Percentiles rank a stretch among this genome's conserved stretches.
These are phyloP conservation scores for Meleagris gallopavo DNA, from an alignment of 2,113 vertebrate genomes.

Conservation along the genomic window DNA sequence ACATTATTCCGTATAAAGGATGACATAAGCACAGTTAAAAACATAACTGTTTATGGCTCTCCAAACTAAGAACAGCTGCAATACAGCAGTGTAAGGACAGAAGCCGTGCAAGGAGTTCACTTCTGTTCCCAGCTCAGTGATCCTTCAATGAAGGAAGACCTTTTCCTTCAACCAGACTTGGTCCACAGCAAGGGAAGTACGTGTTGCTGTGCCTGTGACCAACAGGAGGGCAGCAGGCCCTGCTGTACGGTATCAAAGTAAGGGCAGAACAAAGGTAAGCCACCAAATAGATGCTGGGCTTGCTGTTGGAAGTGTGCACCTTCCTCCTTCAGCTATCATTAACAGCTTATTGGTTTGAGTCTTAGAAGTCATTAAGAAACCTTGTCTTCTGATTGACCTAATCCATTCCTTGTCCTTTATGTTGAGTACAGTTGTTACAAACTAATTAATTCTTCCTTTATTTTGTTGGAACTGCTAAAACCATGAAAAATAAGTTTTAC, in stretches of 20 bases:
- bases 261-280: background rate
- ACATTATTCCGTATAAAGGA: background rate
- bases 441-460: background rate
- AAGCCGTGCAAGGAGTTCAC: background rate
- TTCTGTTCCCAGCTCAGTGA: background rate
- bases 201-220: background rate
- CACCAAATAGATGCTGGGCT: background rate
- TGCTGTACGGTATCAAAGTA: background rate
- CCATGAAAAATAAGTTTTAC: background rate
- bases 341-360: background rate
- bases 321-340: background rate
- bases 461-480: background rate
- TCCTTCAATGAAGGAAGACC: background rate
- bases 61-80: background rate
- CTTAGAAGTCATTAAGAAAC: background rate
- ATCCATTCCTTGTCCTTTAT: background rate
- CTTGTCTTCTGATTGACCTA: background rate
- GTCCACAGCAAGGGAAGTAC: background rate
- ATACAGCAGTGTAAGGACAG: background rate
- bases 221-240: background rate
- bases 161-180: background rate
- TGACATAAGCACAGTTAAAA: background rate
- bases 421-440: background rate
- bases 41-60: background rate
- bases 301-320: background rate